These are phyloP conservation scores for Metacarcinus magister DNA, from an alignment of 2,888 invertebrate genomes.

Conservation along the genomic window DNA sequence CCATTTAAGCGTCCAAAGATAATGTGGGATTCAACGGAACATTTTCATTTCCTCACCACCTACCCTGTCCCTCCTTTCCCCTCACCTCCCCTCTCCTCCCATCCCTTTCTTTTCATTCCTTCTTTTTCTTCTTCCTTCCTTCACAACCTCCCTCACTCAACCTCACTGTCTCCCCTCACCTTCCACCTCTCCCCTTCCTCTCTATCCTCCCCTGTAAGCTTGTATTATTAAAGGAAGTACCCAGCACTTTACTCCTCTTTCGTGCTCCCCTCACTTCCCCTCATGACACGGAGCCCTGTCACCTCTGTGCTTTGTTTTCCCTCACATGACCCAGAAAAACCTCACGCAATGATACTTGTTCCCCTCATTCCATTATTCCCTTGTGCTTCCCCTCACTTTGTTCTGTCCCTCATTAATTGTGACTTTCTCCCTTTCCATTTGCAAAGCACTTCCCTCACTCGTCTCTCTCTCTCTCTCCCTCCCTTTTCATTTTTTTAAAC, in stretches of 20 bases:
- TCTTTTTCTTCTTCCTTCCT: neutral
- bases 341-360: neutral
- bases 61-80: neutral
- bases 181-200: neutral
- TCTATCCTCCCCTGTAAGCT: neutral
- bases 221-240: neutral
- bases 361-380: neutral
- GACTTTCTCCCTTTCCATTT: neutral
- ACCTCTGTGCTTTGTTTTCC: neutral
- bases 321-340: slow-evolving; percentile 9
- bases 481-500: neutral
- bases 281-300: neutral
- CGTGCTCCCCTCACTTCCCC: slow-evolving; percentile 3
- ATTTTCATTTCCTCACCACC: slow-evolving; percentile 18
- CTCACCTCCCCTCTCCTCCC: too few relatives aligned
- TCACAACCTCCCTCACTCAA: neutral
- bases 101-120: neutral
- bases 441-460: neutral
- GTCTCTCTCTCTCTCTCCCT: neutral
- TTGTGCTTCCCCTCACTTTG: neutral
- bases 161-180: neutral
- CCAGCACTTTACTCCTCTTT: neutral
- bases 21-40: neutral
- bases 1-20: neutral
- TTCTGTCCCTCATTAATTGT: too few relatives aligned